Conservation (phyloP, 2,888 invertebrate species). For the Malthinus flaveolus region DNA sequence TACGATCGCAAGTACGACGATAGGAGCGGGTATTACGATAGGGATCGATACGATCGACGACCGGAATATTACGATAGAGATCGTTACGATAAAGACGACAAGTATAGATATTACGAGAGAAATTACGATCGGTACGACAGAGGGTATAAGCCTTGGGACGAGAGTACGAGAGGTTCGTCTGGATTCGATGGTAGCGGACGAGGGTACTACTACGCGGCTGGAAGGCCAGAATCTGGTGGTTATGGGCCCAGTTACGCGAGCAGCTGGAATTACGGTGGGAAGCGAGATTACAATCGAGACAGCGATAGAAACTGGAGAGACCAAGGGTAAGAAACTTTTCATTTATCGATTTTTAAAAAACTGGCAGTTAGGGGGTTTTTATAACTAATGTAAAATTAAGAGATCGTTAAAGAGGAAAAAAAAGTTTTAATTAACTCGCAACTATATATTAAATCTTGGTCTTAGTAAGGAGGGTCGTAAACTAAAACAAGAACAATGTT, state of each 20-base stretch:
- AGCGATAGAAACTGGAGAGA: conserved; percentile 50
- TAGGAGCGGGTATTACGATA: conserved; percentile 48
- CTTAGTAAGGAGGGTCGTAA: conserved; percentile 17
- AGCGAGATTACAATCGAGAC: conserved; percentile 30
- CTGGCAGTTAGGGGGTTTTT: no score
- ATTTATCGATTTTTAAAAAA: neutral
- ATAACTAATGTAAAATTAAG: no score
- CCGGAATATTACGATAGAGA: conserved; percentile 43
- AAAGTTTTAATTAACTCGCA: neutral
- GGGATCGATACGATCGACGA: conserved; percentile 43
- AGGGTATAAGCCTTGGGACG: conserved; percentile 60
- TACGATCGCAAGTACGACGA: conserved; percentile 32
- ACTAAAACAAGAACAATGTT: conserved; percentile 25
- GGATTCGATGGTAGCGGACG: conserved; percentile 61
- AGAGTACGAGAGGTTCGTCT: conserved; percentile 63
- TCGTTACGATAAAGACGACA: conserved; percentile 21
- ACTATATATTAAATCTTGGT: neutral
- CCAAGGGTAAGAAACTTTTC: conserved; percentile 45
- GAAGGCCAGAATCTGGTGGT: conserved; percentile 54
- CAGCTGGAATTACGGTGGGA: conserved; percentile 37
- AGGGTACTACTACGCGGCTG: conserved; percentile 66
- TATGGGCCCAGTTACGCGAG: conserved; percentile 47
- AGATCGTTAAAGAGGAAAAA: neutral
- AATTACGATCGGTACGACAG: conserved; percentile 24
- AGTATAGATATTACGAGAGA: conserved; percentile 28